A percentile compares a stretch with the other conserved stretches of the same genome.
Evolutionary conservation across 2,888 invertebrate genomes (phyloP).

Genomic region (Chromoteleia sp.): DNA sequence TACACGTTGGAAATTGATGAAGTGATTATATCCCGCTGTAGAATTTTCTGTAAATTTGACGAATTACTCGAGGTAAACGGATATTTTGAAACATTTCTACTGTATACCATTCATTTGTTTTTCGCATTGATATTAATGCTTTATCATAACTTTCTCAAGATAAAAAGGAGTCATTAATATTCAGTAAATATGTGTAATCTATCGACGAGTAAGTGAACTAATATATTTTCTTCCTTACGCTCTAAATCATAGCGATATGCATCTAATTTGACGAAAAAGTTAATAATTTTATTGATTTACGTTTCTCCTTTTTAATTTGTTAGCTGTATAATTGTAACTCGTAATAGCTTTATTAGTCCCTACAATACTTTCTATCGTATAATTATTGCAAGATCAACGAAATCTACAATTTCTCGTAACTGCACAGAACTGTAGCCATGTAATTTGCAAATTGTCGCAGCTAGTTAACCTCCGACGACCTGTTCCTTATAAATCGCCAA

Average conservation of each 20-base stretch:
- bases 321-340: background rate
- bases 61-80: background rate
- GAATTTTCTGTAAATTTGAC: constrained; percentile 3
- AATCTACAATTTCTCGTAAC: background rate
- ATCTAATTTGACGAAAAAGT: constrained; percentile 5
- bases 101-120: constrained; percentile 4
- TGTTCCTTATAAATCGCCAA: too few species aligned
- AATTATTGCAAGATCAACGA: background rate
- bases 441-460: constrained; percentile 1
- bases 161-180: constrained; percentile 11
- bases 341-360: background rate
- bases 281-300: constrained; percentile 3
- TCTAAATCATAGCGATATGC: background rate
- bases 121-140: background rate
- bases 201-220: background rate
- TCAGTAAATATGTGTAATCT: background rate
- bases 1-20: background rate
- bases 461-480: background rate
- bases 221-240: background rate
- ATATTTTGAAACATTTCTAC: background rate
- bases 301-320: background rate
- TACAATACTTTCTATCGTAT: background rate
- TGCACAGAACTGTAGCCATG: too few species aligned
- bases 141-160: constrained; percentile 9
- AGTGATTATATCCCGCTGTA: background rate